A percentile compares a stretch with the other conserved stretches of the same genome.
Conservation (phyloP, 2,113 vertebrate species). For the Saccopteryx bilineata region DNA sequence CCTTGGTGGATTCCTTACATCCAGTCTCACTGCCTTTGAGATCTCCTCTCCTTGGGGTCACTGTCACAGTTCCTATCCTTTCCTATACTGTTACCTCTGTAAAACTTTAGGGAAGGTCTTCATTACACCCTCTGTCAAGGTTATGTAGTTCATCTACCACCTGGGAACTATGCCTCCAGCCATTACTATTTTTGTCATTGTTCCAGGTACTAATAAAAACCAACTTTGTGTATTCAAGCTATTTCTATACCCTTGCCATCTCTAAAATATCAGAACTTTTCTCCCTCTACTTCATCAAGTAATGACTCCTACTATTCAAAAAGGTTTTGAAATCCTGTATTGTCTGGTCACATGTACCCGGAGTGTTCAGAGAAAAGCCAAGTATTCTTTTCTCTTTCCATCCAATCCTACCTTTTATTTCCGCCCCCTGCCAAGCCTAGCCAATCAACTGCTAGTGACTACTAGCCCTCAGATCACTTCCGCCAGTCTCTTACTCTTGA, state of each 20-base stretch:
- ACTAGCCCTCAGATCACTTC: neutral
- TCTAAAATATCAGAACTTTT: slow-evolving; percentile 8
- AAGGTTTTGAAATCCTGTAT: neutral
- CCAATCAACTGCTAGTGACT: neutral
- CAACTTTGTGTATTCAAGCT: neutral
- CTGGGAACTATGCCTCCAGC: neutral
- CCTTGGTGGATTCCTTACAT: neutral
- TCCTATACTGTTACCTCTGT: neutral
- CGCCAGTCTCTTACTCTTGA: neutral
- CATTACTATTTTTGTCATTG: neutral
- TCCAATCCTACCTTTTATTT: neutral
- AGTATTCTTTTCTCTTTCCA: neutral
- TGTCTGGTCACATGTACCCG: neutral
- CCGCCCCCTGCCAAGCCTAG: neutral
- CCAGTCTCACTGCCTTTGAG: neutral
- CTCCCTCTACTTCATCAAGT: slow-evolving; percentile 28
- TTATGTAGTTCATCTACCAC: neutral
- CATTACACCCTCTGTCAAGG: neutral
- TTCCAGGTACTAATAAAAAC: slow-evolving; percentile 42
- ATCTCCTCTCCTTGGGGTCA: neutral
- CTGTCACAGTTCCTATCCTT: neutral
- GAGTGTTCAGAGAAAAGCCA: slow-evolving; percentile 36
- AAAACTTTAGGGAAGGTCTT: neutral
- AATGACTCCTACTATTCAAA: neutral
- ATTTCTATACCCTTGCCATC: neutral